phyloP scores from a whole-genome alignment of 2,113 vertebrate species.

The Dendropsophus ebraccatus region DNA sequence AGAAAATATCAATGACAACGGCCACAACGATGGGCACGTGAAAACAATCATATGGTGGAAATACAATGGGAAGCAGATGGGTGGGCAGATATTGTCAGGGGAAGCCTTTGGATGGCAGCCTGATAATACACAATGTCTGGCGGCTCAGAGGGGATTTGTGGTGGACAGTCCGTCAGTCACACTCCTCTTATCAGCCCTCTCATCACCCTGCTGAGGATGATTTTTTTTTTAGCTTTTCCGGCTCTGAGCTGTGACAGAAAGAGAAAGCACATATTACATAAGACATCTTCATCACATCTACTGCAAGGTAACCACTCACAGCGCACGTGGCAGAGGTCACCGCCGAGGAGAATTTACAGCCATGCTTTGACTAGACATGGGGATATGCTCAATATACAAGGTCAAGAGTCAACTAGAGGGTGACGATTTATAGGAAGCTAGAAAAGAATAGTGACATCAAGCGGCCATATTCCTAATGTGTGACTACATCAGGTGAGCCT shows the following conservation, averaged over 20 bases:
- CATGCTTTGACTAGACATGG: background rate
- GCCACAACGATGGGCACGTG: no score
- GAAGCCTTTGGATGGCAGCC: background rate
- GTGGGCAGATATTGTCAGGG: background rate
- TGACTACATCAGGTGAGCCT: background rate
- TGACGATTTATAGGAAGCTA: background rate
- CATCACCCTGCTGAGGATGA: slow-evolving; percentile 15
- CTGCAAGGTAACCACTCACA: background rate
- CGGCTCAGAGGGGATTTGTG: slow-evolving; percentile 27
- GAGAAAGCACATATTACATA: background rate
- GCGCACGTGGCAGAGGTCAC: background rate
- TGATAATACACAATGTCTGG: slow-evolving; percentile 1
- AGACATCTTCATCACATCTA: slow-evolving; percentile 24
- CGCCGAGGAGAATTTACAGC: background rate
- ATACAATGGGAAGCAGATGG: background rate
- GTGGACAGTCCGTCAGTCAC: background rate
- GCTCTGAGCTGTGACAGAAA: slow-evolving; percentile 10
- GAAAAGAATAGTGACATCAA: no score
- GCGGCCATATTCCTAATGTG: background rate
- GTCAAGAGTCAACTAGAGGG: background rate
- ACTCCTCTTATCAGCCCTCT: slow-evolving; percentile 13
- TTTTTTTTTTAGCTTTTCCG: background rate
- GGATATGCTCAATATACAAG: background rate
- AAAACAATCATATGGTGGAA: background rate
- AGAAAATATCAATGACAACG: no score